Percentiles rank a stretch among this genome's conserved stretches.
These are phyloP conservation scores for Poecilus cupreus DNA, from an alignment of 2,888 invertebrate species.

Conservation along the genomic window DNA sequence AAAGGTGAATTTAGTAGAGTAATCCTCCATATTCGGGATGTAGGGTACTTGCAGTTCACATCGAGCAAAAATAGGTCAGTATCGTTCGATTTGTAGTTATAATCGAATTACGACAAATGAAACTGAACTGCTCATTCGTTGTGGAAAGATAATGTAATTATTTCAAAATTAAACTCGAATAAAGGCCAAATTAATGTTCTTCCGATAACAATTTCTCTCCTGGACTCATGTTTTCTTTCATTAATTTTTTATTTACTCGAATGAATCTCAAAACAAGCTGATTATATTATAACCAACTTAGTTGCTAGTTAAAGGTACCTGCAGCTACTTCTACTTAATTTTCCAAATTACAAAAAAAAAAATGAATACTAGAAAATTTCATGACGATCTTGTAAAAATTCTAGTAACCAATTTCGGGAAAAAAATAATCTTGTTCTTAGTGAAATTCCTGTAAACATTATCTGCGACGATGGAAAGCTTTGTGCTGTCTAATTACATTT, in stretches of 20 bases:
- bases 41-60: background rate
- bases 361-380: too few relatives aligned
- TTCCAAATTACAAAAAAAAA: too few relatives aligned
- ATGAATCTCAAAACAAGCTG: too few relatives aligned
- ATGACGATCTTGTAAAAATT: too few relatives aligned
- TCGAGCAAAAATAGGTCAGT: background rate
- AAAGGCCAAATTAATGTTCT: background rate
- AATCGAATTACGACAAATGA: constrained; percentile 35
- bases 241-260: too few relatives aligned
- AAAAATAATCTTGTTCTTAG: background rate
- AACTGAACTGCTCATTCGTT: constrained; percentile 13
- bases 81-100: constrained; percentile 15
- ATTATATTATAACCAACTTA: too few relatives aligned
- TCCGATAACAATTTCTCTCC: background rate
- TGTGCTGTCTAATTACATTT: constrained; percentile 45
- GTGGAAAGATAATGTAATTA: constrained; percentile 17
- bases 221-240: too few relatives aligned
- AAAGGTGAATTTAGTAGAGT: background rate
- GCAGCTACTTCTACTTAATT: too few relatives aligned
- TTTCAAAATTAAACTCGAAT: constrained; percentile 19
- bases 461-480: background rate
- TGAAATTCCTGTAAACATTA: constrained; percentile 18
- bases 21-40: background rate
- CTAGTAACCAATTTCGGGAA: too few relatives aligned
- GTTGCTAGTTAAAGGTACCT: too few relatives aligned